Evolutionary conservation across 2,113 vertebrate species (phyloP), one percentile per base, ranked within the genome.

Genomic region (Felis chaus): DNA sequence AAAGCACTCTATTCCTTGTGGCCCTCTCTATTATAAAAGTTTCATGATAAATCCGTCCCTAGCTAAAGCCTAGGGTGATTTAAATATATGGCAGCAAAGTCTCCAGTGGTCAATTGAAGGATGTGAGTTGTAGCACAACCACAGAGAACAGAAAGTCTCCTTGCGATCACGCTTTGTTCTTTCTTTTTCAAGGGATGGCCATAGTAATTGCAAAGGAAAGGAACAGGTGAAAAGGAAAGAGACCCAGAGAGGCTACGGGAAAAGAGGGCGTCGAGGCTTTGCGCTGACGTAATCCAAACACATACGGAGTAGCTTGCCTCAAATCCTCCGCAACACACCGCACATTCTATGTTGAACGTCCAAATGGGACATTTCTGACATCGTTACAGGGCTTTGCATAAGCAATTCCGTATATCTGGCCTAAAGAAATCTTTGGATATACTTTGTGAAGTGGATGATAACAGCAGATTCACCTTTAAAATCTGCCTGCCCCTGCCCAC

Each of bases 1-100:
- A 97, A 97, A 96, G 85, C 82, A 82, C 0, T 65, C 29, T 7
- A 0, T 94, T 98, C 95, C 95, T 94, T 50, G 55, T 76, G 85
- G 91, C 41, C 68, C 45, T 74, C 86, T 98, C 1, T 41, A 55
- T 92, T 96, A 80, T 95, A 93, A 97, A 96, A 96, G 86, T 94
- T 96, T 92, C 91, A 83, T 53, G 93, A 94, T 45, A n/a, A 97
- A 95, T 55, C 55, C 80, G 29, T 79, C 80, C 61, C 61, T 41
- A 48, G 71, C n/a, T 71, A 78, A 80, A 41, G 86, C 63, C 39
- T 15, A 6, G 9, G 86, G 88, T 69, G 65, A 89, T 80, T 95
- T 91, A 91, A 92, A 87, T 87, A 89, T 29, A 80, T 4, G 45
- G 79, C 73, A 45, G 89, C 48, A 31, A 7, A 81, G 73, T 94